Percentiles rank a stretch among this genome's conserved stretches.
phyloP scores from a whole-genome alignment of 2,113 vertebrate genomes.

The Theristicus caerulescens region DNA sequence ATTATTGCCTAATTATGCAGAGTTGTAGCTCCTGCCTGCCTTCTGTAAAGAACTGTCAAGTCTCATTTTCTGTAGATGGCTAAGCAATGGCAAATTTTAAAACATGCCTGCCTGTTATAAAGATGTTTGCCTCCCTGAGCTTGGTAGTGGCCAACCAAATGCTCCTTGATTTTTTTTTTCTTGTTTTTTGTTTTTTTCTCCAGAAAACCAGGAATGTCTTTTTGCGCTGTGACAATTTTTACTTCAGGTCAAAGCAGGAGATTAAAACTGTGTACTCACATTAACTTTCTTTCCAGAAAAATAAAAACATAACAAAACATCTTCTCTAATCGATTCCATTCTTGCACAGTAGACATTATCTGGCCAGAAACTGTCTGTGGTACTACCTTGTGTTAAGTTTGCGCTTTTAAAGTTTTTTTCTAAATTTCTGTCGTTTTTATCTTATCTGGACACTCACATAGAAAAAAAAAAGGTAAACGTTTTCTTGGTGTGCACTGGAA shows the following conservation, averaged over 20 bases:
- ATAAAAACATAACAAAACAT: neutral
- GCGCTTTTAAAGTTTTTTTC: neutral
- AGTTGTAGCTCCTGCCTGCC: conserved; percentile 28
- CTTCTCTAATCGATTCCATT: neutral
- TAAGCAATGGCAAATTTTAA: conserved; percentile 44
- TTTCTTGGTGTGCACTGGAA: neutral
- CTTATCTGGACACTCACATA: neutral
- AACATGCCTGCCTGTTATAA: conserved; percentile 7
- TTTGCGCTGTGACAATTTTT: neutral
- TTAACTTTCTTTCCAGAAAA: neutral
- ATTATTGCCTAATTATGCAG: conserved; percentile 35
- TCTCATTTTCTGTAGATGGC: conserved; percentile 55
- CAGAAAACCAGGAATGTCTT: neutral
- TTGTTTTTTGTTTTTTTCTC: neutral
- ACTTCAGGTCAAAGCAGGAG: neutral
- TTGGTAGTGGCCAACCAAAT: neutral
- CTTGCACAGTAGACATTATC: neutral
- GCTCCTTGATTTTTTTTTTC: neutral
- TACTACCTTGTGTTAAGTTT: neutral
- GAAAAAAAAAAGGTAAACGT: neutral
- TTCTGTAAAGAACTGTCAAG: conserved; percentile 4
- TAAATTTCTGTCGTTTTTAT: neutral
- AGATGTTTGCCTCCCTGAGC: neutral
- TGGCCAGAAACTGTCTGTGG: neutral
- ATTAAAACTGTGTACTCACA: neutral